Evolutionary conservation across 2,113 vertebrate genomes (phyloP), one percentile per base, ranked within the genome.

Genomic region (Euleptes europaea): DNA sequence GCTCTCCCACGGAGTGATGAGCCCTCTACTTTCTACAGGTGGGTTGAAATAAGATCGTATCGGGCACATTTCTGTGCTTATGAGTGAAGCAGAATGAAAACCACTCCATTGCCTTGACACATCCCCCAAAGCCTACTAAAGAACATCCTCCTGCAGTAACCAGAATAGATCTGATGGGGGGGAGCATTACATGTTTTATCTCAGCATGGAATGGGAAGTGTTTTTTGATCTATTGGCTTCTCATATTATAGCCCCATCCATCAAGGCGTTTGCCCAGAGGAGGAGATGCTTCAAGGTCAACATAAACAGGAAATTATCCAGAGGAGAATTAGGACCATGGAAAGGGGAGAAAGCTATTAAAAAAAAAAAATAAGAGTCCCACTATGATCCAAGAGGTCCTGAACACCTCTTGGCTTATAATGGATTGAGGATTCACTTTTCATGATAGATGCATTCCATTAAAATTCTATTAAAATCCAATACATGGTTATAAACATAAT

Each of bases 211-310:
- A 23, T 9, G 17, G 15, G 51, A 21, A 84, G 51, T 35, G 38
- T 10, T 40, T 88, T 83, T 47, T 81, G 71, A 81, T 63, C 78
- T 84, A 60, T 80, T 23, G 65, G 57, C 33, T 80, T 47, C 49
- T 40, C 76, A 42, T 49, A 65, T 84, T 60, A 77, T 57, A 65
- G 40, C 78, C 38, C 42, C 71, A 76, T 88, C 82, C 72, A 84
- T 80, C 72, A 84, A 74, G 49, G 23, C 35, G 14, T 70, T 77
- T 78, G 65, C 47, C 40, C 42, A 57, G 51, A 60, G 44, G 40
- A 84, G 71, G 76, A 80, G 28, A 70, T 81, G 38, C n/a, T 49
- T 81, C 44, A 84, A 88, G 60, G 86, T 75, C 84, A 74, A 40
- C 28, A 23, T 8, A 75, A 28, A 67, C 78, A 67, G 78, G 70